phyloP scores from a whole-genome alignment of 2,113 vertebrate species.

The Mellivora capensis region DNA sequence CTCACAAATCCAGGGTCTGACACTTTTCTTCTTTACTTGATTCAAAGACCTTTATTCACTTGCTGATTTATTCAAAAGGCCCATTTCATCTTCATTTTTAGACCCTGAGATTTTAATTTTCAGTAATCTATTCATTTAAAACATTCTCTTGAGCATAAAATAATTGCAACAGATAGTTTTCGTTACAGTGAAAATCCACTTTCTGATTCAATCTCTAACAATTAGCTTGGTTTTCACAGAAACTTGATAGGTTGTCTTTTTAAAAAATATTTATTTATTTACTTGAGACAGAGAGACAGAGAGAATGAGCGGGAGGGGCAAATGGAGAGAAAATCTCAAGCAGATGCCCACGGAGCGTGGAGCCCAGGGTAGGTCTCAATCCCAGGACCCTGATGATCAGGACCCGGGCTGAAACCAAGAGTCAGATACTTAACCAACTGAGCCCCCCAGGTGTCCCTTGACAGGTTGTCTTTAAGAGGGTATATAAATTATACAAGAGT shows the following conservation, averaged over 20 bases:
- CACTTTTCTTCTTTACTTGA: neutral
- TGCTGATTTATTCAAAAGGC: neutral
- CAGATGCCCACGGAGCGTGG: neutral
- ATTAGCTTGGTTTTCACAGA: neutral
- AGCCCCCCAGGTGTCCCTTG: neutral
- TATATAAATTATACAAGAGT: neutral
- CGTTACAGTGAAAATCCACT: neutral
- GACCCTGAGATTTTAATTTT: neutral
- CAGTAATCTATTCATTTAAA: neutral
- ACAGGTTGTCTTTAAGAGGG: neutral
- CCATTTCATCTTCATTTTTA: neutral
- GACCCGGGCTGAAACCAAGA: neutral
- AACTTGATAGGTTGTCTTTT: neutral
- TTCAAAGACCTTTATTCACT: neutral
- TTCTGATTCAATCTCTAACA: neutral
- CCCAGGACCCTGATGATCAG: neutral
- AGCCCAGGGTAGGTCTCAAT: neutral
- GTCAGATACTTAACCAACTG: neutral
- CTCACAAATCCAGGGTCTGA: neutral
- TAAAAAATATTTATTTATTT: neutral
- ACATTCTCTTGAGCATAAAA: neutral
- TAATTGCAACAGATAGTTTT: neutral
- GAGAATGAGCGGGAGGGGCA: neutral
- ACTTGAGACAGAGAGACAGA: neutral
- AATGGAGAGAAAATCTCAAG: neutral